A percentile compares a stretch with the other conserved stretches of the same genome.
Conservation (phyloP, 1,140 invertebrate genomes). For the Drosophila nikananu region DNA sequence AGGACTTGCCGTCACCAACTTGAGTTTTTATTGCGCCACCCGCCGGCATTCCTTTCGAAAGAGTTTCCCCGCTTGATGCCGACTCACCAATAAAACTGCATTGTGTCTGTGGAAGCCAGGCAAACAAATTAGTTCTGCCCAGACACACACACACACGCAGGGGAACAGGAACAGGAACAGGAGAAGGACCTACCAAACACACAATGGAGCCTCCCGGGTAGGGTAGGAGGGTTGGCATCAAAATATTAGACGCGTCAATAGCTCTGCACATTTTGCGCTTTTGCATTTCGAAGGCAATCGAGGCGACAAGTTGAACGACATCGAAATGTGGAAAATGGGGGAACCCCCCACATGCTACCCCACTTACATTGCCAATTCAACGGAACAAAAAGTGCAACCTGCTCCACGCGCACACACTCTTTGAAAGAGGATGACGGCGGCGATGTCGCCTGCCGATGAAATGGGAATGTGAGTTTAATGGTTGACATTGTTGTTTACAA, state of each 20-base stretch:
- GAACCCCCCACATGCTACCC: background rate
- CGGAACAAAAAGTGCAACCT: constrained; percentile 67
- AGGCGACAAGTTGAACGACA: constrained; percentile 54
- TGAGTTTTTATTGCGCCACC: constrained; percentile 18
- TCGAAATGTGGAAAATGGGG: background rate
- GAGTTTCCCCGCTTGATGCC: constrained; percentile 30
- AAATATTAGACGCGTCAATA: constrained; percentile 79
- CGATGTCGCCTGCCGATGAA: constrained; percentile 23
- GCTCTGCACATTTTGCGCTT: constrained; percentile 62
- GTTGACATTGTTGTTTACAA: constrained; percentile 72
- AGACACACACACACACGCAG: constrained; percentile 11
- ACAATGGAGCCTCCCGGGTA: constrained; percentile 7
- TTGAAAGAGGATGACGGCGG: constrained; percentile 21
- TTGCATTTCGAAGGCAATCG: constrained; percentile 43
- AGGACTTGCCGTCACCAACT: constrained; percentile 19
- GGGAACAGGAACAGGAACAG: background rate
- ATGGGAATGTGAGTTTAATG: constrained; percentile 65
- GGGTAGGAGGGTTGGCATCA: constrained; percentile 43
- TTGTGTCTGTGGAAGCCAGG: constrained; percentile 38
- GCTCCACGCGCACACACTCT: constrained; percentile 28
- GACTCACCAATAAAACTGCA: constrained; percentile 68
- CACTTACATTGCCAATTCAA: constrained; percentile 47
- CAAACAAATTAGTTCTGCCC: constrained; percentile 72
- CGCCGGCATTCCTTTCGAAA: background rate
- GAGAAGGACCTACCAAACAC: constrained; percentile 3